Evolutionary conservation across 2,888 invertebrate genomes (phyloP), one percentile per base, ranked within the genome.

Genomic region (Brachypalpus laphriformis): DNA sequence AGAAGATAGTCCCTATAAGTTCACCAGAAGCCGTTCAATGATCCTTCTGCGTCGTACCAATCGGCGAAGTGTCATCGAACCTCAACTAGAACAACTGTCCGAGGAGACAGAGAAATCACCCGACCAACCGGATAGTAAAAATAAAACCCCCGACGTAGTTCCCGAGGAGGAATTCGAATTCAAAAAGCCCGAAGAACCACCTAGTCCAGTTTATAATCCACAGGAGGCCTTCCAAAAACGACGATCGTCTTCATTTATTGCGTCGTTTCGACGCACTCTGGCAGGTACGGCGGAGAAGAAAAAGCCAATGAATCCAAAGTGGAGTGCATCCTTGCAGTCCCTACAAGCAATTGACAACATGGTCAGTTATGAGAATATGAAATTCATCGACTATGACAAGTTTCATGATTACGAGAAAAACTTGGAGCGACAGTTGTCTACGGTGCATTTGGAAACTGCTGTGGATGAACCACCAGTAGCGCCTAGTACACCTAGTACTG

Each of bases 301-400:
- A 47, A 91, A 91, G 47, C 90, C 91, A 31, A 85, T 91, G 56
- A 92, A 91, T 87, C 90, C 92, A 56, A 91, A 91, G 87, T 94
- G 94, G 94, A 92, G 92, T 34, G 93, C 93, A 14, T 93, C 93
- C 0, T 87, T 93, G 80, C 93, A 93, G 86, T 93, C 93, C 8
- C 88, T 94, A 81, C 93, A 93, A 63, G 93, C 94, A 87, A 93
- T 92, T 74, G 94, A 94, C 87, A 92, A 92, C 47, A 93, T 93
- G 91, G 93, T 94, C 83, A 93, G 93, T 89, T 94, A 93, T 88
- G 92, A 93, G 81, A 93, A 94, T 87, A 91, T 94, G 89, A 93
- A 93, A 88, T 94, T 93, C 88, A 93, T 94, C 51, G 92, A 94
- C 88, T 94, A 94, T 86, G 94, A 94, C 87, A 92, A 92, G 74